phyloP scores from a whole-genome alignment of 2,113 vertebrate species.

The Forbesichthys papilliferus region DNA sequence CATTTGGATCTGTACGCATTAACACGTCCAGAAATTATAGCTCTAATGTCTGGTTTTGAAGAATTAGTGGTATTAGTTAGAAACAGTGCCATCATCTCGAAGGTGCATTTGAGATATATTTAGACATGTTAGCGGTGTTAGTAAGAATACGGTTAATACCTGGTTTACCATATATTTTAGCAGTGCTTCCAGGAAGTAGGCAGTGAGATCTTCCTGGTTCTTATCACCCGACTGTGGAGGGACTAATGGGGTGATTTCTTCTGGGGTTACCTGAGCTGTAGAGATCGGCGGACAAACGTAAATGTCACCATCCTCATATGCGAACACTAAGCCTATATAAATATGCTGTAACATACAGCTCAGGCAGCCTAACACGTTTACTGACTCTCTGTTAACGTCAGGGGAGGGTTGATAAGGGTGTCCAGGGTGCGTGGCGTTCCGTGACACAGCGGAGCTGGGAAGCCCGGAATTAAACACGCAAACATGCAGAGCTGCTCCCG shows the following conservation, averaged over 20 bases:
- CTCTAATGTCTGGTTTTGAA: conserved; percentile 4
- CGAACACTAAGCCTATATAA: too few species aligned
- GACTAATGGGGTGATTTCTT: conserved; percentile 97
- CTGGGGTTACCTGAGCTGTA: conserved; percentile 93
- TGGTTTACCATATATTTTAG: conserved; percentile 99
- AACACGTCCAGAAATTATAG: neutral
- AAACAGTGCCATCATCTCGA: neutral
- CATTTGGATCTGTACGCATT: neutral
- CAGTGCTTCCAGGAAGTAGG: conserved; percentile 96
- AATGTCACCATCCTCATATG: neutral
- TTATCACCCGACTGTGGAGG: conserved; percentile 97
- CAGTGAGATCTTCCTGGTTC: conserved; percentile 97
- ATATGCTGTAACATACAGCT: too few species aligned
- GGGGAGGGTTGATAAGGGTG: conserved; percentile 91
- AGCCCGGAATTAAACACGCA: conserved; percentile 96
- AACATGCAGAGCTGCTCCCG: conserved; percentile 96
- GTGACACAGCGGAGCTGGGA: conserved; percentile 89
- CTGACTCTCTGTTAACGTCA: conserved; percentile 94
- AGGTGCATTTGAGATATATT: neutral
- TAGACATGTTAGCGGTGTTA: conserved; percentile 67
- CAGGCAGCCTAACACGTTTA: conserved; percentile 5
- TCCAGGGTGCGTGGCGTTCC: conserved; percentile 91
- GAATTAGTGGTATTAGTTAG: conserved; percentile 40
- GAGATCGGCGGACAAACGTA: neutral
- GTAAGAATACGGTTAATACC: conserved; percentile 80